Evolutionary conservation across 2,113 vertebrate species (phyloP), one percentile per base, ranked within the genome.

Genomic region (Varanus salvator): DNA sequence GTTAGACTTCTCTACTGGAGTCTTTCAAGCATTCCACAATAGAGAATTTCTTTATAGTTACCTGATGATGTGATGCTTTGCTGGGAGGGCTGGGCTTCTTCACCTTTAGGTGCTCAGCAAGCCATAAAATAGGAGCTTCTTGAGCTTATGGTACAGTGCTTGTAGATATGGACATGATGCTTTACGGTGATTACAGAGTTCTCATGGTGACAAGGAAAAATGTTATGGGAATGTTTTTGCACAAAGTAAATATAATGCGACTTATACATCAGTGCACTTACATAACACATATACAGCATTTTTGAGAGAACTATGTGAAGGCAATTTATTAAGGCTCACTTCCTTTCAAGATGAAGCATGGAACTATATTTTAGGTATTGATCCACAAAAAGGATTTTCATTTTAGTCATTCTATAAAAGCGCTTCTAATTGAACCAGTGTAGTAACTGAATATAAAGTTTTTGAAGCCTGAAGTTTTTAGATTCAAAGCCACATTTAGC

Each of bases 401-500:
- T 98, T 97, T 97, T 97, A 97, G 97, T 97, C 97, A 93, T 97
- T 96, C 96, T 96, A 95, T 98, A 97, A 98, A 98, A 97, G 96
- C 96, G 94, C 95, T 96, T 97, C 97, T 97, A 97, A 97, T 97
- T 97, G 97, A 97, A 95, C 97, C 96, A 97, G 94, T 83, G 95
- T 77, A 89, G 96, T 97, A 97, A 98, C 97, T 97, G 97, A 97
- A 98, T 97, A 96, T 97, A 96, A 97, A 96, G 95, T 96, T 95
- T 96, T 85, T 52, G 31, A 48, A 54, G 6, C 74, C 75, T 52
- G n/a, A 85, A 71, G 25, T 80, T 90, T 88, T 85, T 85, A 60
- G 83, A 38, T 80, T 78, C 60, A n/a, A 57, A 57, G 85, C 75
- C 14, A 85, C 74, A 96, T 97, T 96, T 97, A 97, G 96, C 97